Evolutionary conservation across 1,140 invertebrate species (phyloP).

Genomic region (Sarcophaga peregrina): DNA sequence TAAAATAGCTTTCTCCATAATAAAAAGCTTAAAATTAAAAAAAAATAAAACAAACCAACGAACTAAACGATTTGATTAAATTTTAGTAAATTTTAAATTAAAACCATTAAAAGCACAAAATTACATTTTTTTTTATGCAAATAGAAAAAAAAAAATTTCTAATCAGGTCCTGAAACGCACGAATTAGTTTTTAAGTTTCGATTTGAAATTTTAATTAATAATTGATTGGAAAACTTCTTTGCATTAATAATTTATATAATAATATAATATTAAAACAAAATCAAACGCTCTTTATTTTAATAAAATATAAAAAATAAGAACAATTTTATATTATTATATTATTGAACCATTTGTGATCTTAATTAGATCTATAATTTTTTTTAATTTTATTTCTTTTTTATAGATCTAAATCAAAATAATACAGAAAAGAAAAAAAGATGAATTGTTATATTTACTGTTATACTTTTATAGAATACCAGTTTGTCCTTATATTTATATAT

Average conservation of each 20-base stretch:
- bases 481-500: conserved; percentile 15
- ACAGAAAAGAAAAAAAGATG: neutral
- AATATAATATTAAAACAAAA: neutral
- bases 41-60: conserved; percentile 35
- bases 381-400: conserved; percentile 24
- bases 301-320: conserved; percentile 1
- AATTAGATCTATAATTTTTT: conserved; percentile 29
- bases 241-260: neutral
- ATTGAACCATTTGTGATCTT: conserved; percentile 36
- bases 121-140: conserved; percentile 2
- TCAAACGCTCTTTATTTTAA: conserved; percentile 17
- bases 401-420: conserved; percentile 21
- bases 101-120: conserved; percentile 25
- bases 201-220: neutral
- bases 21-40: conserved; percentile 6
- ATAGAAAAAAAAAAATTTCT: neutral
- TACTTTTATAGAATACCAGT: conserved; percentile 15
- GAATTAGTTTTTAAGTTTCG: conserved; percentile 31
- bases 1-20: neutral
- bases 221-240: neutral
- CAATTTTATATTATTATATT: conserved; percentile 17
- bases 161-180: conserved; percentile 23
- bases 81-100: neutral
- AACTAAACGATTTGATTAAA: conserved; percentile 17
- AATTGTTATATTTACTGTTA: conserved; percentile 30